Evolutionary conservation across 2,797 vertebrate species (phyloP), one percentile per base, ranked within the genome.

Genomic region (Melanotaenia trifasciata): DNA sequence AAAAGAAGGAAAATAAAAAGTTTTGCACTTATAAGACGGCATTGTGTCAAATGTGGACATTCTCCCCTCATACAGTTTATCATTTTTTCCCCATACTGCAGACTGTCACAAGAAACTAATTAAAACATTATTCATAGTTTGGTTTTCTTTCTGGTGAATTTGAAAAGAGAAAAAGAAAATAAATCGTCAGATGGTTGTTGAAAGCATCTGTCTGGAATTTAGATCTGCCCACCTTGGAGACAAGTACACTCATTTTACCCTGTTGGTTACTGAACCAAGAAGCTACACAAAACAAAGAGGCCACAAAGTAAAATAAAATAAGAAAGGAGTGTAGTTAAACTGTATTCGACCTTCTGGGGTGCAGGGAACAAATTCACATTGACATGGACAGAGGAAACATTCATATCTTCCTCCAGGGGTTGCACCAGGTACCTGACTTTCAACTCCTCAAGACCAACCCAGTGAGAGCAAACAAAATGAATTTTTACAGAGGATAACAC

Each of bases 391-490:
- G 95, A 88, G 18, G 95, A 96, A 93, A 51, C 9, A 3, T 51
- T 51, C 45, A 51, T 51, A n/a, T 97, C 96, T 92, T 95, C 96
- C 90, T 98, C 96, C 91, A 97, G 87, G 76, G 93, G 95, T 89
- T 95, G 95, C 78, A 97, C 95, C 83, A 97, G 89, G 64, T 96
- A 96, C 78, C 95, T 94, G 84, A 98, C 96, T 93, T 97, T 97
- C 64, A 96, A 97, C 84, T 98, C 96, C 78, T 97, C 95, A 78
- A 97, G 95, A 79, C 96, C 94, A 75, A 96, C 93, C 96, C 96
- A 96, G 89, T 70, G 3, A 18, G 57, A 62, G 33, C 20, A 60
- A 67, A 69, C 51, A 61, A 74, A 67, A n/a, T 30, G 22, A 1
- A 28, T 33, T 8, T 75, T 70, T 47, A 47, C 50, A 74, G 38